Evolutionary conservation across 1,140 invertebrate species (phyloP), one percentile per base, ranked within the genome.

Genomic region (Propsilocerus akamusi): DNA sequence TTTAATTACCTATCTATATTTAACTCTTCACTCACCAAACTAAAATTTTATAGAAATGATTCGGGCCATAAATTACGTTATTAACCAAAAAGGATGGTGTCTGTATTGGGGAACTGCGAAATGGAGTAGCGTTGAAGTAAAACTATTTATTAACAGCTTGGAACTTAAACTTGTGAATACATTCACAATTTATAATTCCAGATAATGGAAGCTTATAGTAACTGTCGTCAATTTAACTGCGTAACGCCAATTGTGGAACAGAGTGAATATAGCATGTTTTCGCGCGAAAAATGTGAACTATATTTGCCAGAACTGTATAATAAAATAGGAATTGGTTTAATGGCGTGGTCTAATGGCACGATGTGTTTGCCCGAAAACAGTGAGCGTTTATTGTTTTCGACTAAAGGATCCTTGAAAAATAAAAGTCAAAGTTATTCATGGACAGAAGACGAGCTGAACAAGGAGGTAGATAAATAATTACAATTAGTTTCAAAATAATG

Each of bases 231-330:
- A 67, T 95, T 97, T 65, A 96, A 96, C 68, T 89, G 92, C 63
- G 86, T 94, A 28, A 93, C 91, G 11, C 92, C 93, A 12, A 92
- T 95, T 25, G 83, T 90, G 2, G 92, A 97, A 64, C 92, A 97
- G 67, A 81, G 88, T 3, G 93, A 97, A 57, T 97, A 97, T 65
- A 89, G 97, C 66, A 83, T 95, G 74, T 94, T 97, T 69, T 94
- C 90, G 60, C 74, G 93, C 46, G 91, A 96, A 58, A 95, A 96
- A 66, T 81, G 90, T 8, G 92, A 97, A 65, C 73, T 95, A 3
- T 91, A 94, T 66, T 86, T 97, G 80, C 89, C 91, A 6, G 93
- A 97, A 68, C 71, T 96, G 58, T 95, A 92, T 64, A 91, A 95
- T 67, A 96, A 96, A 77, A 95, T 96, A 57, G 93, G 93, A 62